phyloP scores from a whole-genome alignment of 2,113 vertebrate species.

The Leptobrachium ailaonicum region DNA sequence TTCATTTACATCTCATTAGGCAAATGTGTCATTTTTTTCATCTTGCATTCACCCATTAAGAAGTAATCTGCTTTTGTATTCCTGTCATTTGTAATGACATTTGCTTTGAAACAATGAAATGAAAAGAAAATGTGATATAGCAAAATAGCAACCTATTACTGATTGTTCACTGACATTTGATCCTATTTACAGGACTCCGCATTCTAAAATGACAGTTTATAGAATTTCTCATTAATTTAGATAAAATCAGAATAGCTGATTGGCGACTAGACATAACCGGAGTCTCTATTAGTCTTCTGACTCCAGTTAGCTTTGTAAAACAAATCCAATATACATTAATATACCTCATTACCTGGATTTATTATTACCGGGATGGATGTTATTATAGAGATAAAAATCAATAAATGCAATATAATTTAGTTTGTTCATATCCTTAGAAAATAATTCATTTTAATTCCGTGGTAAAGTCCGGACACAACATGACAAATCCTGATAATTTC shows the following conservation, averaged over 20 bases:
- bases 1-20: not conserved
- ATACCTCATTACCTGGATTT: no score
- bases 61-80: not conserved
- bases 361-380: no score
- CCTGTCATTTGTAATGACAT: not conserved
- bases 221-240: not conserved
- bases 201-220: not conserved
- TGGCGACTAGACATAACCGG: no score
- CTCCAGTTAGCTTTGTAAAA: no score
- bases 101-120: not conserved
- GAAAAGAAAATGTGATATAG: not conserved
- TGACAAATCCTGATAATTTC: no score
- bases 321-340: no score
- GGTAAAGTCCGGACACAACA: no score
- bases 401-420: no score
- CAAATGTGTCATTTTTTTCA: constrained; percentile 3
- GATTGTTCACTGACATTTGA: constrained; percentile 3
- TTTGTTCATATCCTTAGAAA: no score
- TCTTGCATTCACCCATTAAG: not conserved
- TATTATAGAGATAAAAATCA: no score
- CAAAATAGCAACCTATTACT: constrained; percentile 16
- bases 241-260: not conserved
- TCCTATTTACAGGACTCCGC: not conserved
- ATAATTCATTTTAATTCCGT: no score
- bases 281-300: no score